A percentile compares a stretch with the other conserved stretches of the same genome.
Evolutionary conservation across 2,113 vertebrate genomes (phyloP).

Genomic region (Crotalus tigris): DNA sequence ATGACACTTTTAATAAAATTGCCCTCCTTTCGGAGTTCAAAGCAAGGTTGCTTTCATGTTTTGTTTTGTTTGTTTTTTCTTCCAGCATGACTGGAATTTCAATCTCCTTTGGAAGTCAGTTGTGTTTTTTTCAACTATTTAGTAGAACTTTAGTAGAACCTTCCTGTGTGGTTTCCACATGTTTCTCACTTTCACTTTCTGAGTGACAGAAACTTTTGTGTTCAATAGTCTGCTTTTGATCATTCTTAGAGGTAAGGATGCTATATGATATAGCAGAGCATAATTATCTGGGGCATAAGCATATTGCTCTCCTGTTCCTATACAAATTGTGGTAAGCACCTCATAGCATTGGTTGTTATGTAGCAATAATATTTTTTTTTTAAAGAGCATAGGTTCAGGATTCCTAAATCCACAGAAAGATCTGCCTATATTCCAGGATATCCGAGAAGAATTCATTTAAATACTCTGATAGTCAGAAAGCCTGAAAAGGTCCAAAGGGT

Average conservation of each 20-base stretch:
- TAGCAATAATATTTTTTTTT: neutral
- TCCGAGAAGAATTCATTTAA: neutral
- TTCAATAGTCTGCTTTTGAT: neutral
- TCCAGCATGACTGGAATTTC: neutral
- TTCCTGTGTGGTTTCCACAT: neutral
- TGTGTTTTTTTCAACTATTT: neutral
- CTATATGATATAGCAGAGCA: neutral
- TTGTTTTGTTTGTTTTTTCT: neutral
- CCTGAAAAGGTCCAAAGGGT: neutral
- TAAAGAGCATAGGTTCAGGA: neutral
- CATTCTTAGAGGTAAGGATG: neutral
- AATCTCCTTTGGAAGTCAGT: neutral
- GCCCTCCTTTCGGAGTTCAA: neutral
- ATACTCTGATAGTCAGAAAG: neutral
- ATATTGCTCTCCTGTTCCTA: neutral
- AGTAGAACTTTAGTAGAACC: neutral
- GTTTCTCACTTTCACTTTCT: neutral
- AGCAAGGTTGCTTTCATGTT: neutral
- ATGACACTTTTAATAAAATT: neutral
- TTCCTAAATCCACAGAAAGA: neutral
- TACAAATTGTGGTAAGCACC: neutral
- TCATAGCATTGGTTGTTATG: neutral
- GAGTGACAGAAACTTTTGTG: neutral
- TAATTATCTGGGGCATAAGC: neutral
- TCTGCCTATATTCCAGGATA: neutral